These are phyloP conservation scores for Hemibagrus guttatus DNA, from an alignment of 2,797 vertebrate species.

Conservation along the genomic window DNA sequence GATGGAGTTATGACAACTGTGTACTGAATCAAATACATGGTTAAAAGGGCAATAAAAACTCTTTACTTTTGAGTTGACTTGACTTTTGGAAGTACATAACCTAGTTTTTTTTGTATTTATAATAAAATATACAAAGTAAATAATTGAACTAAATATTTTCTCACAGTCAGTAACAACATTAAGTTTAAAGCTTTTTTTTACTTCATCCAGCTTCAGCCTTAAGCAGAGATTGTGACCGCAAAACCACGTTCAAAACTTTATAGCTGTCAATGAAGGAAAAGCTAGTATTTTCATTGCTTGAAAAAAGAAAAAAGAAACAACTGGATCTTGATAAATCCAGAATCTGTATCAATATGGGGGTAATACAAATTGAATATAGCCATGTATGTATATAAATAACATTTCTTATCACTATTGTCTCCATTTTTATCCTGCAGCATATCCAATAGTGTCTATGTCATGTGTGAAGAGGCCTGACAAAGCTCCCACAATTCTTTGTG, in stretches of 20 bases:
- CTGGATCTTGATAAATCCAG: not conserved
- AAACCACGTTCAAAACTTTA: not conserved
- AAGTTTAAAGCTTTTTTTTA: not conserved
- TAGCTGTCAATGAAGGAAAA: not conserved
- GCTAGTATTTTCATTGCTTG: too few species aligned
- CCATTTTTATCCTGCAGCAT: not conserved
- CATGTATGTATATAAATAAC: not conserved
- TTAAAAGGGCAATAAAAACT: too few species aligned
- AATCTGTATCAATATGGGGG: not conserved
- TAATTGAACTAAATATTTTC: not conserved
- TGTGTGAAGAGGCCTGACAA: conserved; percentile 24
- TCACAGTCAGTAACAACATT: not conserved
- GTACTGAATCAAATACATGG: too few species aligned
- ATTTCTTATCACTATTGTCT: not conserved
- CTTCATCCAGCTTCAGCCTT: not conserved
- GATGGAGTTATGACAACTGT: too few species aligned
- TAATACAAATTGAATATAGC: not conserved
- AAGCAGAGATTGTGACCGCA: not conserved
- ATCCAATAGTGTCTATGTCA: conserved; percentile 18
- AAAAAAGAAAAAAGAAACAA: not conserved
- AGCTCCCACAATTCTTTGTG: conserved; percentile 14
- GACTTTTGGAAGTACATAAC: not conserved
- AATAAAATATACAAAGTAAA: not conserved
- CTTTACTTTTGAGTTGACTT: too few species aligned
- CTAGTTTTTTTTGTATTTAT: not conserved